Evolutionary conservation across 2,113 vertebrate genomes (phyloP).

Genomic region (Grammomys surdaster): DNA sequence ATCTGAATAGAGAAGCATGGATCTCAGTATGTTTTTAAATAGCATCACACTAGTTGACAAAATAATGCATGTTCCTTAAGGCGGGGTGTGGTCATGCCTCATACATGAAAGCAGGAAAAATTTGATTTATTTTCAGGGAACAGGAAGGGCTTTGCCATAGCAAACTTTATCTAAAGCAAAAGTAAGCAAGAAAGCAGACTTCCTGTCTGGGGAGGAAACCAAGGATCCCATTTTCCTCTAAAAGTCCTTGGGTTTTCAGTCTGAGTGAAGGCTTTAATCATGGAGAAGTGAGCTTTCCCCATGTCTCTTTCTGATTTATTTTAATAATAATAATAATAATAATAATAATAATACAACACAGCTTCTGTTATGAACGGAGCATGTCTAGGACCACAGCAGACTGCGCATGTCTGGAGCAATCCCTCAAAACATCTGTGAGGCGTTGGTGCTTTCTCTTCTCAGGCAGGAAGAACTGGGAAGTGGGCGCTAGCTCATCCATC

Average conservation of each 20-base stretch:
- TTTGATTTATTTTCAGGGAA: not conserved
- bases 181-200: not conserved
- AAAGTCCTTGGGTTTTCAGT: not conserved
- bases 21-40: not conserved
- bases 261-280: not conserved
- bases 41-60: no score
- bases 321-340: not conserved
- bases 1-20: not conserved
- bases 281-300: not conserved
- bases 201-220: not conserved
- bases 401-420: not conserved
- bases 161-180: not conserved
- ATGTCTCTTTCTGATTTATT: not conserved
- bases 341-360: no score
- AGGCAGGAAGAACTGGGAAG: not conserved
- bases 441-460: not conserved
- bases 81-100: not conserved
- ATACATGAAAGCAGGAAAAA: not conserved
- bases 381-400: not conserved
- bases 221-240: not conserved
- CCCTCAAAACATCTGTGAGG: not conserved
- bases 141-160: not conserved
- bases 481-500: not conserved
- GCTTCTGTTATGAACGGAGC: not conserved
- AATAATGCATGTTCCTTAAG: not conserved